These are phyloP conservation scores for Halichoerus grypus DNA, from an alignment of 2,113 vertebrate species.

Conservation along the genomic window DNA sequence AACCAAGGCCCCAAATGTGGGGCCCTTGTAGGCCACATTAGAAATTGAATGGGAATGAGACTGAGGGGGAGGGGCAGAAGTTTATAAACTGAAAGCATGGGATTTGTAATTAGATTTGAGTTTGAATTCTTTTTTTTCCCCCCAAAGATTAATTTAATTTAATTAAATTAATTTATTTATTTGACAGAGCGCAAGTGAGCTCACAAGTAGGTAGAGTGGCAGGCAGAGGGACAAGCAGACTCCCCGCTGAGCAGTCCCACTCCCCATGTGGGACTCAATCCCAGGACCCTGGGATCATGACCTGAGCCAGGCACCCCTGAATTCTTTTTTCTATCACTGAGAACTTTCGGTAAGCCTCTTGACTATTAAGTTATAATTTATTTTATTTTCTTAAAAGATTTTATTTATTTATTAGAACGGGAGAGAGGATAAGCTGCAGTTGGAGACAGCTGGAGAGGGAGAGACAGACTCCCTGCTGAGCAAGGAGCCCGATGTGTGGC, in stretches of 20 bases:
- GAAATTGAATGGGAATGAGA: neutral
- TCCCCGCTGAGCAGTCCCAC: too few relatives aligned
- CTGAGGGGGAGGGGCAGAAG: neutral
- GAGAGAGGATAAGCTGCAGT: neutral
- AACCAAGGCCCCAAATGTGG: neutral
- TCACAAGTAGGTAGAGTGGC: too few relatives aligned
- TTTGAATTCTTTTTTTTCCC: neutral
- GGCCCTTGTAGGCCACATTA: neutral
- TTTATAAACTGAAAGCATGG: neutral
- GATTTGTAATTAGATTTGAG: slow-evolving; percentile 20
- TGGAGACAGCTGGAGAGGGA: neutral
- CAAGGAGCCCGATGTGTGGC: too few relatives aligned
- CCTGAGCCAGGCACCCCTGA: neutral
- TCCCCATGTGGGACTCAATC: too few relatives aligned
- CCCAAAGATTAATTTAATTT: too few relatives aligned
- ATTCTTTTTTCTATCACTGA: neutral
- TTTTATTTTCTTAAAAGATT: neutral
- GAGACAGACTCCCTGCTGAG: neutral
- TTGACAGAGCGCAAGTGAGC: too few relatives aligned
- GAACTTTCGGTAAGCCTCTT: slow-evolving; percentile 14
- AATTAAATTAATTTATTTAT: too few relatives aligned
- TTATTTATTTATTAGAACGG: neutral
- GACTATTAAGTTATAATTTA: neutral
- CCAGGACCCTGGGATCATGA: too few relatives aligned
- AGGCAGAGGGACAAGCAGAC: too few relatives aligned